A percentile compares a stretch with the other conserved stretches of the same genome.
Evolutionary conservation across 2,888 invertebrate genomes (phyloP).

Genomic region (Tenthredo livida): DNA sequence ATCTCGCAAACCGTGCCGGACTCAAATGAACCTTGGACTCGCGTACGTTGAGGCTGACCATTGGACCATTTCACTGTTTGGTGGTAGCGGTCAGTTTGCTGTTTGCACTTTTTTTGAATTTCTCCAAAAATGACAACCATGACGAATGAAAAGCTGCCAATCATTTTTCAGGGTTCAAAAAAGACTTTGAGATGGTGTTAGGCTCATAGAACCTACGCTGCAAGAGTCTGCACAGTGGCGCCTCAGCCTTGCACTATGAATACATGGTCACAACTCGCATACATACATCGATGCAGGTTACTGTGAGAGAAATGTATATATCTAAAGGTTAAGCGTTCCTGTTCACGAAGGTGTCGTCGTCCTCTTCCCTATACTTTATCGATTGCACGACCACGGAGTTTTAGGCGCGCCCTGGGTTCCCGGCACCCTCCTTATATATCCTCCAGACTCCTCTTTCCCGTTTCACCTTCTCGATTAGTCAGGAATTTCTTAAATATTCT

Average conservation of each 20-base stretch:
- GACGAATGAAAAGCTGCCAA: not conserved
- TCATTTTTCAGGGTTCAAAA: not conserved
- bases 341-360: conserved; percentile 28
- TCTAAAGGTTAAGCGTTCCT: conserved; percentile 22
- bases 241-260: not conserved
- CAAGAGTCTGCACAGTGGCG: not conserved
- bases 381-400: conserved; percentile 37
- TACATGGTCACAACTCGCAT: not conserved
- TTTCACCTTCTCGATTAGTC: not conserved
- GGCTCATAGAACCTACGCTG: not conserved
- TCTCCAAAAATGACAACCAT: not conserved
- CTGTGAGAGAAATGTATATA: not conserved
- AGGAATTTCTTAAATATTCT: not conserved
- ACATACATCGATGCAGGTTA: not conserved
- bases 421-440: not conserved
- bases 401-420: conserved; percentile 28
- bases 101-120: not conserved
- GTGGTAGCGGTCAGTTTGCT: not conserved
- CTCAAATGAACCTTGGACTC: conserved; percentile 20
- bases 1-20: not conserved
- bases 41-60: not conserved
- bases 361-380: conserved; percentile 35
- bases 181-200: not conserved
- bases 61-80: not conserved
- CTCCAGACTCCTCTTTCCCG: not conserved